phyloP scores from a whole-genome alignment of 2,113 vertebrate species.

The Stegastes partitus region DNA sequence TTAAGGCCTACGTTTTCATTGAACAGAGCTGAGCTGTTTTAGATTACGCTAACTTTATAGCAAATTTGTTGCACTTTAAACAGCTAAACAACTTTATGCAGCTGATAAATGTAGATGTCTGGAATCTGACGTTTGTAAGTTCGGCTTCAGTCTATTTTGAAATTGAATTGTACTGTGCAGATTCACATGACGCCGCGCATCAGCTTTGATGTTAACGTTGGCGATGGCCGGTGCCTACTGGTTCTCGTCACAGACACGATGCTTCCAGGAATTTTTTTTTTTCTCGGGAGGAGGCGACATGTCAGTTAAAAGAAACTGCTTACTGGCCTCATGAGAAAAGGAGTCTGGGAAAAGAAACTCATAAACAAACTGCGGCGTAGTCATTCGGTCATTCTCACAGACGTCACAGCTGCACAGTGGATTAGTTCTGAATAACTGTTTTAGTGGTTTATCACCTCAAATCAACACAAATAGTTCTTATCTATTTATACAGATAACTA shows the following conservation, averaged over 20 bases:
- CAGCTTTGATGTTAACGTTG: constrained; percentile 12
- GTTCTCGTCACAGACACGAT: constrained; percentile 20
- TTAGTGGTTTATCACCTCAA: background rate
- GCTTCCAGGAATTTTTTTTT: constrained; percentile 13
- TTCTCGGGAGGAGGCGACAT: constrained; percentile 7
- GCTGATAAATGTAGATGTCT: background rate
- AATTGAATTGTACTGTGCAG: background rate
- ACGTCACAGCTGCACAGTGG: constrained; percentile 1
- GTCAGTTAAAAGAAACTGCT: constrained; percentile 10
- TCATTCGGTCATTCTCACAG: constrained; percentile 4
- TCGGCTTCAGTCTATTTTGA: too few relatives aligned
- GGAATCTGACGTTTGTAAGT: background rate
- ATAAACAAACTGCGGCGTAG: constrained; percentile 14
- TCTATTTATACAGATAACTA: too few relatives aligned
- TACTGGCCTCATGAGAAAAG: constrained; percentile 10
- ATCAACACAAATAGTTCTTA: too few relatives aligned
- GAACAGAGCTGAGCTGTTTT: background rate
- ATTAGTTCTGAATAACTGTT: background rate
- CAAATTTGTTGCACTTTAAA: background rate
- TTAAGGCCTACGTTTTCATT: background rate
- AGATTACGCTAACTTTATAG: background rate
- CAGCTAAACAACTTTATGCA: background rate
- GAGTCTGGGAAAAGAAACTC: constrained; percentile 13
- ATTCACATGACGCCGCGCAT: constrained; percentile 23
- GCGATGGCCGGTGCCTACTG: constrained; percentile 7